phyloP scores from a whole-genome alignment of 2,797 vertebrate genomes.

The Pogonophryne albipinna region DNA sequence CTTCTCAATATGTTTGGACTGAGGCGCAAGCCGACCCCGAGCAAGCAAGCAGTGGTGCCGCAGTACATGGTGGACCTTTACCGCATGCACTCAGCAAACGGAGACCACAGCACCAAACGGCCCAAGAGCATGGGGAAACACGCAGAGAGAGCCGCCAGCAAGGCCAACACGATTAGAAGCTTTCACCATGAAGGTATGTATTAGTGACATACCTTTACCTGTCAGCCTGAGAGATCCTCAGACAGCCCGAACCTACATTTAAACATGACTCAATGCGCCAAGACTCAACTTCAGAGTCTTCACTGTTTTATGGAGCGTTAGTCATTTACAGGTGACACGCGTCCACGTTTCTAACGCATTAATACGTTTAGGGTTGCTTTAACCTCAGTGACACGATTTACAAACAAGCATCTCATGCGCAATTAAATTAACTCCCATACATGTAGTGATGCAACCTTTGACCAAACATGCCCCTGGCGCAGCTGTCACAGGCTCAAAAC shows the following conservation, averaged over 20 bases:
- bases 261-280: constrained; percentile 80
- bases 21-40: constrained; percentile 93
- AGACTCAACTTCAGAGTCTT: constrained; percentile 70
- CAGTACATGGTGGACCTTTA: constrained; percentile 98
- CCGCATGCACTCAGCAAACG: constrained; percentile 90
- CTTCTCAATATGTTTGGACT: constrained; percentile 98
- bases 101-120: constrained; percentile 88
- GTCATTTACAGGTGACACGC: constrained; percentile 78
- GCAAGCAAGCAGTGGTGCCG: constrained; percentile 92
- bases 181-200: constrained; percentile 98
- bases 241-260: constrained; percentile 80
- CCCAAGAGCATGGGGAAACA: constrained; percentile 88
- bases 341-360: constrained; percentile 45
- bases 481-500: constrained; percentile 74
- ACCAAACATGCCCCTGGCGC: constrained; percentile 62
- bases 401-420: constrained; percentile 37
- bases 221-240: constrained; percentile 73
- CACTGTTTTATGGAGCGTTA: constrained; percentile 73
- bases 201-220: constrained; percentile 82
- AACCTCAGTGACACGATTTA: constrained; percentile 35
- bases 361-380: constrained; percentile 20
- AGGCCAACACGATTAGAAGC: constrained; percentile 96
- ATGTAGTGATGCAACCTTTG: constrained; percentile 68
- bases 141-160: constrained; percentile 92
- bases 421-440: constrained; percentile 36